Evolutionary conservation across 1,140 invertebrate genomes (phyloP).

Genomic region (Drosophila kikkawai): DNA sequence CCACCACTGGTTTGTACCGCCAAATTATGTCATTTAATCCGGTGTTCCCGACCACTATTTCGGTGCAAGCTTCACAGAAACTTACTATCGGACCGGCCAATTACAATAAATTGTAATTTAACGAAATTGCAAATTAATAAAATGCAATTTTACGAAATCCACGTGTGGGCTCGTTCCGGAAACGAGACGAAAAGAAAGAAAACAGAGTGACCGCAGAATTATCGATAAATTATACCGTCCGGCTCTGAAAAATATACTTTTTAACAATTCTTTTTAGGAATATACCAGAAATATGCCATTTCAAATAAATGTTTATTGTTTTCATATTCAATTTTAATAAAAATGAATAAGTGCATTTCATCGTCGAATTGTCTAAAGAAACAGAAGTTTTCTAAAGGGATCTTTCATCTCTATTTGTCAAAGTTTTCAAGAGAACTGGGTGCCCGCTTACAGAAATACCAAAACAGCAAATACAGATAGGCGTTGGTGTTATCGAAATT

Average conservation of each 20-base stretch:
- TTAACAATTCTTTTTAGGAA: neutral
- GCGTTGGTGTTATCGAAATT: neutral
- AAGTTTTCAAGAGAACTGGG: neutral
- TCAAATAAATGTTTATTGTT: neutral
- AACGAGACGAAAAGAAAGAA: constrained; percentile 17
- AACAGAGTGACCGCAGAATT: neutral
- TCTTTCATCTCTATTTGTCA: neutral
- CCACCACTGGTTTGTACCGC: neutral
- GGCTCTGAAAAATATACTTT: neutral
- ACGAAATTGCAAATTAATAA: constrained; percentile 17
- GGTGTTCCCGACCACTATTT: neutral
- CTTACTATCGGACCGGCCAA: constrained; percentile 22
- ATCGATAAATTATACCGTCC: neutral
- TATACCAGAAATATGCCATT: neutral
- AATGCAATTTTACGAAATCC: constrained; percentile 21
- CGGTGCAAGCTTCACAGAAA: neutral
- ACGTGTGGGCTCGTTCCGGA: constrained; percentile 23
- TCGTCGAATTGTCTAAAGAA: neutral
- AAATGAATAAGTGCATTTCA: no score
- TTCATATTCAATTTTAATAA: neutral
- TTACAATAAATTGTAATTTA: constrained; percentile 25
- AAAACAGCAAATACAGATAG: neutral
- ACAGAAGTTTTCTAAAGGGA: neutral
- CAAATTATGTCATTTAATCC: neutral
- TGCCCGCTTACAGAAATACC: neutral